Evolutionary conservation across 1,140 invertebrate species (phyloP), one percentile per base, ranked within the genome.

Genomic region (Drosophila gunungcola): DNA sequence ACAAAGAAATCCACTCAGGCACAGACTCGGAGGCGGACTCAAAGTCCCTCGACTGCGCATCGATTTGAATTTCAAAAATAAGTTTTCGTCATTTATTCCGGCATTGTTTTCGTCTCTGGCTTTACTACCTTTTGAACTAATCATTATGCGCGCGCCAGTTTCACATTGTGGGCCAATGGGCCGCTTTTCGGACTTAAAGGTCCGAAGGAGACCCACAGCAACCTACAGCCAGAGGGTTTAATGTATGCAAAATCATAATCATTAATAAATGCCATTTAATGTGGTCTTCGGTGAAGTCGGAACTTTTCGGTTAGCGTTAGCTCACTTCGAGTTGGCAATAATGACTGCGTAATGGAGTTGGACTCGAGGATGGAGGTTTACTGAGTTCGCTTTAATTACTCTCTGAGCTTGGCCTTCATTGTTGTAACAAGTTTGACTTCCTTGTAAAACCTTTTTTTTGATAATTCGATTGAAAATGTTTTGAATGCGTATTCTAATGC

Each of bases 261-360:
- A 89, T 89, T 88, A 89, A 88, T 84, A 84, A 78, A 70, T 80
- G 67, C 63, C 77, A 78, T 84, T 86, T 84, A 80, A 88, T 88
- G 68, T 89, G 72, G 61, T 70, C 78, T 63, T 75, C 56, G 38
- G 54, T 61, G 70, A 67, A 83, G 52, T 16, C 41, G 65, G 48
- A 63, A 69, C 63, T 53, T 29, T 54, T 69, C 21, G 39, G 25
- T 10, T 36, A 55, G 56, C 53, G 25, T 10, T 36, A 55, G 56
- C 53, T 12, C 45, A 52, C 29, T 34, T 56, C 16, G 42, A 32
- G 32, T 27, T 45, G 61, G 5, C 25, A 32, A 56, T 52, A 43
- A 38, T 41, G 52, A 52, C 45, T 75, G 52, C 41, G 39, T 52
- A 29, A 52, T 21, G 52, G 38, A 16, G 39, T 57, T 46, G 38